A percentile compares a stretch with the other conserved stretches of the same genome.
phyloP scores from a whole-genome alignment of 2,113 vertebrate genomes.

The Collichthys lucidus region DNA sequence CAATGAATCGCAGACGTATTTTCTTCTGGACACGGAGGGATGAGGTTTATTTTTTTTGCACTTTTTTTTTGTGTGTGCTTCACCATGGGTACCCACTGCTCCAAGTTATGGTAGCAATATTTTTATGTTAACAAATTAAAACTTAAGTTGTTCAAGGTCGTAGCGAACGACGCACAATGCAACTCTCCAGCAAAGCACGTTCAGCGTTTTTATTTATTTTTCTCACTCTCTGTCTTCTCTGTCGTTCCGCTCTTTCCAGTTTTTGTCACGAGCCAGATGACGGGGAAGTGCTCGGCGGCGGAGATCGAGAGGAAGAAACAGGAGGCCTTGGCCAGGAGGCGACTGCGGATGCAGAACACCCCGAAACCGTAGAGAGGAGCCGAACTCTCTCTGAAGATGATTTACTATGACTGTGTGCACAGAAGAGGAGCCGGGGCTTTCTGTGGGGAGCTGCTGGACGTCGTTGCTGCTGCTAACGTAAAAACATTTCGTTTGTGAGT shows the following conservation, averaged over 20 bases:
- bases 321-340: conserved; percentile 91
- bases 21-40: conserved; percentile 21
- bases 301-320: conserved; percentile 96
- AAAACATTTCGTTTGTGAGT: not conserved
- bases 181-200: not conserved
- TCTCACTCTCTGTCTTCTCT: not conserved
- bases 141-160: conserved; percentile 15
- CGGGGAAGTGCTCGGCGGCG: conserved; percentile 87
- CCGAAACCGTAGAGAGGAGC: conserved; percentile 68
- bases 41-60: not conserved
- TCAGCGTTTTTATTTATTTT: conserved; percentile 20
- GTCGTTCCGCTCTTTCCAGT: conserved; percentile 78
- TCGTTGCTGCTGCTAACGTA: conserved; percentile 35
- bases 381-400: not conserved
- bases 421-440: not conserved
- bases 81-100: conserved; percentile 11
- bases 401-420: not conserved
- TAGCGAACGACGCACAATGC: not conserved
- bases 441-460: conserved; percentile 27
- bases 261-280: conserved; percentile 82
- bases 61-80: not conserved
- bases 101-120: conserved; percentile 3
- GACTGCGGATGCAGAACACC: conserved; percentile 81
- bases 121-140: conserved; percentile 48
- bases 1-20: conserved; percentile 41